Evolutionary conservation across 2,113 vertebrate species (phyloP), one percentile per base, ranked within the genome.

Genomic region (Murina feae): DNA sequence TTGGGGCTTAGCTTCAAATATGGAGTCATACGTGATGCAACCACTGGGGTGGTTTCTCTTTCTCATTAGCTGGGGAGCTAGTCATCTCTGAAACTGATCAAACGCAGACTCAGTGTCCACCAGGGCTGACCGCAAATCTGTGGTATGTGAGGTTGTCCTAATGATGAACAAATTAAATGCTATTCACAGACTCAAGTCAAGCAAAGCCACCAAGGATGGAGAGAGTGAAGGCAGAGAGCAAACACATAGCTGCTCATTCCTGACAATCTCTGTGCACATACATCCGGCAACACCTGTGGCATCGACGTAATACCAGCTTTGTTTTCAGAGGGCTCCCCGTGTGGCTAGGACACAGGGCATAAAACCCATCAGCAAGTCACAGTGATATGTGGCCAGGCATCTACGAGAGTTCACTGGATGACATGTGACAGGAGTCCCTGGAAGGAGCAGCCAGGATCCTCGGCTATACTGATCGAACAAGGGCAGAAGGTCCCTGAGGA

Each of bases 111-210:
- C 86, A 9, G 82, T 6, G 5, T 68, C 49, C 47, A 12, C 28
- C 28, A 37, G 58, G 11, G 82, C 82, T 82, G 72, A 44, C 47
- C 16, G 18, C 17, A 94, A 20, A 90, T 85, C 94, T 96, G 81
- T n/a, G 20, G 91, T 83, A 93, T 63, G 68, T 86, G 95, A 97
- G 51, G 83, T n/a, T 51, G 39, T 55, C 87, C 76, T 97, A 87
- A 78, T 9, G 47, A 82, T 16, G 69, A 97, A 95, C 90, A 96
- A 95, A 96, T 72, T 91, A 79, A 86, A 90, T 63, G 95, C 86
- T 72, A 93, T 58, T 95, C 90, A 97, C 18, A 79, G 71, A 91
- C 82, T 93, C 93, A 96, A 88, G 83, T 80, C 90, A 96, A 97
- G 81, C 78, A 96, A 93, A 93, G 60, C 44, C 75, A 86, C 37